A percentile compares a stretch with the other conserved stretches of the same genome.
phyloP scores from a whole-genome alignment of 2,888 invertebrate genomes.

The Ennomos erosarius region DNA sequence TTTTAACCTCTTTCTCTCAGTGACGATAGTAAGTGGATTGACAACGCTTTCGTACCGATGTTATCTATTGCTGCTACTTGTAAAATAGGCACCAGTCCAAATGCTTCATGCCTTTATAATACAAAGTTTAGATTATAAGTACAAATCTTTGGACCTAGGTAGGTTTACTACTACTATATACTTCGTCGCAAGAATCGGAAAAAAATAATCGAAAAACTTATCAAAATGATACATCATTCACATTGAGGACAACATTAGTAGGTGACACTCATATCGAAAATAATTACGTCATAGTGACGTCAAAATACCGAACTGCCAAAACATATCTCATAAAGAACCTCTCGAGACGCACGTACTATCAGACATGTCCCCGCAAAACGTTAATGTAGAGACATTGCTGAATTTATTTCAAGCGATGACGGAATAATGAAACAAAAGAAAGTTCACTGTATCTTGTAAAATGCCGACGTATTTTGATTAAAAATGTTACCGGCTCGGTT shows the following conservation, averaged over 20 bases:
- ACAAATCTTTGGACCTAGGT: too few relatives aligned
- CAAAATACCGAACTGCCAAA: slow-evolving; percentile 32
- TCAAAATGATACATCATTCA: not conserved
- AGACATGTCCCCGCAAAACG: slow-evolving; percentile 8
- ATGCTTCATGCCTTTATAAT: not conserved
- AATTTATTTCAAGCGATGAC: slow-evolving; percentile 33
- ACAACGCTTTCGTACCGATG: slow-evolving; percentile 7
- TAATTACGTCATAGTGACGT: slow-evolving; percentile 25
- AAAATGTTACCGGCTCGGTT: too few relatives aligned
- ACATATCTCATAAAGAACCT: slow-evolving; percentile 14
- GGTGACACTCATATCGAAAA: slow-evolving; percentile 8
- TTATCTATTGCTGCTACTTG: not conserved
- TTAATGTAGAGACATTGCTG: slow-evolving; percentile 7
- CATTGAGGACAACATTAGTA: not conserved
- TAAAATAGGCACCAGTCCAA: slow-evolving; percentile 6
- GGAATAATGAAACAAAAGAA: slow-evolving; percentile 19
- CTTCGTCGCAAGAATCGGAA: too few relatives aligned
- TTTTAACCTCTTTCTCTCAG: slow-evolving; percentile 9
- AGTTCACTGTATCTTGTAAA: slow-evolving; percentile 2
- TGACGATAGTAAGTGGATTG: slow-evolving; percentile 14
- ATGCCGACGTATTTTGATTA: not conserved
- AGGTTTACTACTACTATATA: too few relatives aligned
- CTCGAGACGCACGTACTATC: slow-evolving; percentile 20
- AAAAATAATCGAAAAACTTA: too few relatives aligned
- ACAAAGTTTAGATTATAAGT: too few relatives aligned